These are phyloP conservation scores for Zaprionus bogoriensis DNA, from an alignment of 2,888 invertebrate species.

Conservation along the genomic window DNA sequence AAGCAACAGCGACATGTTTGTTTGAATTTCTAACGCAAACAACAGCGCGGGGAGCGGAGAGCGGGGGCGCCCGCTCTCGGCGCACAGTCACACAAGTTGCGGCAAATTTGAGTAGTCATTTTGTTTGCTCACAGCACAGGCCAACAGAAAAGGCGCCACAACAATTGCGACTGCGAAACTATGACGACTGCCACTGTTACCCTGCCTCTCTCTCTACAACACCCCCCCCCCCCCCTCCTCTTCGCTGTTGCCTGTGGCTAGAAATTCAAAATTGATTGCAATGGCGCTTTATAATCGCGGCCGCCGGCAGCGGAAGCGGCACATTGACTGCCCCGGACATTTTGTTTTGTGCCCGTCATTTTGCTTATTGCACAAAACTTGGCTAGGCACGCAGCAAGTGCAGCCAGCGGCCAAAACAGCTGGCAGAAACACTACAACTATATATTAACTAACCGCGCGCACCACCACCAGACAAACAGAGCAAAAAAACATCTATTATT, in stretches of 20 bases:
- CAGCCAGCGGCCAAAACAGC: slow-evolving; percentile 21
- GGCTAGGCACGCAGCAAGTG: slow-evolving; percentile 68
- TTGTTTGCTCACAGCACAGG: slow-evolving; percentile 82
- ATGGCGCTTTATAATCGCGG: slow-evolving; percentile 56
- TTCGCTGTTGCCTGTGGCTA: slow-evolving; percentile 16
- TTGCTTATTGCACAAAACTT: slow-evolving; percentile 82
- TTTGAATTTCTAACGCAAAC: slow-evolving; percentile 72
- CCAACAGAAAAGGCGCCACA: slow-evolving; percentile 71
- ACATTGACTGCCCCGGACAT: slow-evolving; percentile 69
- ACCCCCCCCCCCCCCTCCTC: not conserved
- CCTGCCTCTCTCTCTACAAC: not conserved
- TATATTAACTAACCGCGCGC: slow-evolving; percentile 22
- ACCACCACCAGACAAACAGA: slow-evolving; percentile 39
- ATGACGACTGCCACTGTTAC: slow-evolving; percentile 15
- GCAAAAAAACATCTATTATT: slow-evolving; percentile 70
- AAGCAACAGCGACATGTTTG: slow-evolving; percentile 59
- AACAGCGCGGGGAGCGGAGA: slow-evolving; percentile 13
- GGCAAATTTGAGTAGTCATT: slow-evolving; percentile 80
- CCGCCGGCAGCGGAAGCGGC: slow-evolving; percentile 67
- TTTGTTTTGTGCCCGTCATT: slow-evolving; percentile 83
- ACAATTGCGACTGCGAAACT: slow-evolving; percentile 26
- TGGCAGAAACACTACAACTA: slow-evolving; percentile 26
- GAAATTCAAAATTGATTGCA: slow-evolving; percentile 50
- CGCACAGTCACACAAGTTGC: slow-evolving; percentile 47
- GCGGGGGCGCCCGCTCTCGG: not conserved